phyloP scores from a whole-genome alignment of 2,113 vertebrate species.

The Cebus imitator region DNA sequence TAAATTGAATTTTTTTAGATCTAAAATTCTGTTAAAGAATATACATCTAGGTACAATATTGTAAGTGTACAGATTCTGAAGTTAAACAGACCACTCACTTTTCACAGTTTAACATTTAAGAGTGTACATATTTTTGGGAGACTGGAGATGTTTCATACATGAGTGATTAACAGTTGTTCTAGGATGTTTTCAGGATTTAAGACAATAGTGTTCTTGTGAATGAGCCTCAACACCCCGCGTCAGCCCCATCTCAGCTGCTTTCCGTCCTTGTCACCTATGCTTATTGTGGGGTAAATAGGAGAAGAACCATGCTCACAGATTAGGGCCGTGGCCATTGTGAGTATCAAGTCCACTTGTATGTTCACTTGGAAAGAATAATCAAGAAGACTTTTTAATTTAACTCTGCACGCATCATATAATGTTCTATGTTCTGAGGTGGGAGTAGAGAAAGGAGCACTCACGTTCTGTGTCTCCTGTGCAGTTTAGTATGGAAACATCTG shows the following conservation, averaged over 20 bases:
- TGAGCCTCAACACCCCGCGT: background rate
- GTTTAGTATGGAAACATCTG: background rate
- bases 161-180: background rate
- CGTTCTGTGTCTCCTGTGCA: fast-evolving
- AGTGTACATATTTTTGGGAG: too few species aligned
- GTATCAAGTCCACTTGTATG: background rate
- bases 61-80: background rate
- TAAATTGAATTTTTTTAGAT: background rate
- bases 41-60: too few species aligned
- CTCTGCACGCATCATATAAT: background rate
- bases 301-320: background rate
- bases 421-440: background rate
- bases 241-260: background rate
- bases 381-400: background rate
- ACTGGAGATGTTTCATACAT: background rate
- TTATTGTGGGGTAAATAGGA: background rate
- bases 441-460: fast-evolving
- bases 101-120: background rate
- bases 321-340: background rate
- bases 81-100: background rate
- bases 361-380: background rate
- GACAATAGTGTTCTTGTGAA: too few species aligned
- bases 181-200: too few species aligned
- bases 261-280: too few species aligned
- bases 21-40: background rate